phyloP scores from a whole-genome alignment of 2,888 invertebrate species.

The Morpho achilles region DNA sequence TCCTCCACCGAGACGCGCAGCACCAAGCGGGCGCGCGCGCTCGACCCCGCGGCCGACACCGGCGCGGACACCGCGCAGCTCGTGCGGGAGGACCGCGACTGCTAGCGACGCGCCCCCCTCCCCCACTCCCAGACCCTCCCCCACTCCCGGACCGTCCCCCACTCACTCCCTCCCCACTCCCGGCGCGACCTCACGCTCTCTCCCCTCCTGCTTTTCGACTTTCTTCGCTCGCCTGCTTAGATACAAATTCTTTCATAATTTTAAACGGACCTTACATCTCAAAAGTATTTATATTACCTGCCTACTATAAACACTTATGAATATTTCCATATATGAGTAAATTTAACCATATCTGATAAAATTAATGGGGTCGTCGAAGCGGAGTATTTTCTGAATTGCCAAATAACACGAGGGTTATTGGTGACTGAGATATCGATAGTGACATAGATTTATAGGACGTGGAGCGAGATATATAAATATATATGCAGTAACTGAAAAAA shows the following conservation, averaged over 20 bases:
- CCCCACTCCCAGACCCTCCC: background rate
- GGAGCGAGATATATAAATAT: too few relatives aligned
- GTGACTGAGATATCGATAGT: too few relatives aligned
- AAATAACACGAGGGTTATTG: too few relatives aligned
- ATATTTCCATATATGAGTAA: too few relatives aligned
- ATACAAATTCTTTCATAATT: background rate
- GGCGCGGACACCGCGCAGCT: slow-evolving; percentile 95
- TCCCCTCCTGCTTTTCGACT: slow-evolving; percentile 1
- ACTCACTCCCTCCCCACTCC: too few relatives aligned
- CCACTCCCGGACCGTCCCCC: background rate
- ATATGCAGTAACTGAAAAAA: too few relatives aligned
- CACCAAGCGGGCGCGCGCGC: slow-evolving; percentile 81
- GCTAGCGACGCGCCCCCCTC: slow-evolving; percentile 42
- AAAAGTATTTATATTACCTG: background rate
- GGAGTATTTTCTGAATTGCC: too few relatives aligned
- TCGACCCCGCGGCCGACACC: slow-evolving; percentile 92
- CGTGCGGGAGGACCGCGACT: slow-evolving; percentile 90
- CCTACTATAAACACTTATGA: too few relatives aligned
- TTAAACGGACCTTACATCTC: background rate
- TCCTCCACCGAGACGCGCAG: slow-evolving; percentile 90
- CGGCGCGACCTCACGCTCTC: background rate
- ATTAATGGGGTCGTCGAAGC: too few relatives aligned
- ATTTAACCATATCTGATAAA: too few relatives aligned
- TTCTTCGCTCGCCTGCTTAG: background rate
- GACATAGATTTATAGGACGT: too few relatives aligned